A percentile compares a stretch with the other conserved stretches of the same genome.
These are phyloP conservation scores for Drosophila formosana DNA, from an alignment of 2,888 invertebrate genomes.

Conservation along the genomic window DNA sequence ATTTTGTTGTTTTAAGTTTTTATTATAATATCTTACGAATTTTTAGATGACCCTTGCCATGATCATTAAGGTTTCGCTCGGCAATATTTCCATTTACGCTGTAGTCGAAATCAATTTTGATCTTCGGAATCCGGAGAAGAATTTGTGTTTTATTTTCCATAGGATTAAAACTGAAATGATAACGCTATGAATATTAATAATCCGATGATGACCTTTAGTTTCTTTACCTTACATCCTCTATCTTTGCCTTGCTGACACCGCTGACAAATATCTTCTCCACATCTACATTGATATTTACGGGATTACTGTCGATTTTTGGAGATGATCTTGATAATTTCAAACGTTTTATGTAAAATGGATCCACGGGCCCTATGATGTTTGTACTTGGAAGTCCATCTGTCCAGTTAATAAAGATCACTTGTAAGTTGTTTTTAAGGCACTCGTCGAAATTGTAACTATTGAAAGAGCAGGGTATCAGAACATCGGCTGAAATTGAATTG, in stretches of 20 bases:
- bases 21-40: not conserved
- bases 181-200: not conserved
- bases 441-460: slow-evolving; percentile 39
- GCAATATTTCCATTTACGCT: not conserved
- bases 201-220: not conserved
- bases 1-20: not conserved
- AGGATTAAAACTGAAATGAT: not conserved
- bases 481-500: slow-evolving; percentile 42
- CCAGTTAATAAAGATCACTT: slow-evolving; percentile 59
- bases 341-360: slow-evolving; percentile 65
- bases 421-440: slow-evolving; percentile 53
- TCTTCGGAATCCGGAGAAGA: not conserved
- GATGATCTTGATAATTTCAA: slow-evolving; percentile 42
- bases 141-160: not conserved
- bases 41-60: not conserved
- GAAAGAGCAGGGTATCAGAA: slow-evolving; percentile 51
- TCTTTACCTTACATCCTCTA: slow-evolving; percentile 87
- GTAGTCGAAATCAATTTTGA: not conserved
- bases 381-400: slow-evolving; percentile 70
- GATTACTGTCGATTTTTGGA: slow-evolving; percentile 36
- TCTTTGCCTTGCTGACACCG: slow-evolving; percentile 88
- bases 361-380: slow-evolving; percentile 55
- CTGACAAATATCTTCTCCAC: slow-evolving; percentile 88
- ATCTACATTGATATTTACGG: slow-evolving; percentile 87
- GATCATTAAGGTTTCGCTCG: not conserved